Evolutionary conservation across 2,113 vertebrate genomes (phyloP).

Genomic region (Oceanites oceanicus): DNA sequence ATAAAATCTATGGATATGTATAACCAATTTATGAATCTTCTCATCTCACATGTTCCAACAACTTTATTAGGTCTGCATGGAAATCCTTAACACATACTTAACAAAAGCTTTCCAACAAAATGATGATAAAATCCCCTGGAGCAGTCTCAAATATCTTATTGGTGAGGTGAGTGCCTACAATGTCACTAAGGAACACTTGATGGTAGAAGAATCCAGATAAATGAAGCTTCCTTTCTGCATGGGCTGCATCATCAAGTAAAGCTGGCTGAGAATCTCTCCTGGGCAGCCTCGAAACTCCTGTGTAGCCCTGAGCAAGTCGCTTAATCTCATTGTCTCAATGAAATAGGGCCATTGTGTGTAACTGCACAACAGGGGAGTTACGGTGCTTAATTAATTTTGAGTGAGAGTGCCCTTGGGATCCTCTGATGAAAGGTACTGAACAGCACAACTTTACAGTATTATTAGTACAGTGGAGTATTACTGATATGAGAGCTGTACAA

Average conservation of each 20-base stretch:
- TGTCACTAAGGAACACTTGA: neutral
- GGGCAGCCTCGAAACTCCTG: neutral
- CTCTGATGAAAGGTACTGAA: neutral
- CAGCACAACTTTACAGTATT: neutral
- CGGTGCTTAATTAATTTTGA: neutral
- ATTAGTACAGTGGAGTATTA: accelerated
- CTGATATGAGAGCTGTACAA: neutral
- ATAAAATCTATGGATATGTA: neutral
- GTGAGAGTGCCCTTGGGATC: neutral
- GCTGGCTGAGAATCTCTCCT: neutral
- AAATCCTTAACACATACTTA: constrained; percentile 91
- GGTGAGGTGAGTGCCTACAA: constrained; percentile 83
- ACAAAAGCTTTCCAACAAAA: constrained; percentile 85
- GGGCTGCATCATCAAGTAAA: neutral
- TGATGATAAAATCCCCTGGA: constrained; percentile 89
- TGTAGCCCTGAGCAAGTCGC: neutral
- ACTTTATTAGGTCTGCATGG: constrained; percentile 89
- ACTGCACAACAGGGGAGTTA: neutral
- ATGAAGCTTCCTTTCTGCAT: neutral
- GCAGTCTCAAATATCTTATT: constrained; percentile 92
- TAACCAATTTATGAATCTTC: neutral
- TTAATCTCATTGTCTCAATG: neutral
- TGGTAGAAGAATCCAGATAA: neutral
- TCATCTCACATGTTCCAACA: neutral
- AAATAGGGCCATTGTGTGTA: neutral